phyloP scores from a whole-genome alignment of 2,797 vertebrate genomes.

The Gorsachius magnificus region DNA sequence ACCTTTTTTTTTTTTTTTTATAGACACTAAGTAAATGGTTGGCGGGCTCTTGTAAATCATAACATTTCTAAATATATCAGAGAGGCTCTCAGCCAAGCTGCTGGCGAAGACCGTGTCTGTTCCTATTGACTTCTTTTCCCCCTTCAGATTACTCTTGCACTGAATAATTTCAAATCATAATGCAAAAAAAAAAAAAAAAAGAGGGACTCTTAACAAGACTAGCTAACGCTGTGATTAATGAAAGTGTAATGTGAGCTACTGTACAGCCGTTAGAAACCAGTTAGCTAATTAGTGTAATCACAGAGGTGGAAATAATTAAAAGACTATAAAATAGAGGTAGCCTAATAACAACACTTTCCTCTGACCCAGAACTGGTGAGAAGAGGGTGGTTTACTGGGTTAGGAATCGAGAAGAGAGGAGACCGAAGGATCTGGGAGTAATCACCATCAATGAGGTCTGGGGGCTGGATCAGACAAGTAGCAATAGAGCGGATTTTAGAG shows the following conservation, averaged over 20 bases:
- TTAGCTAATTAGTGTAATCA: conserved; percentile 48
- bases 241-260: not conserved
- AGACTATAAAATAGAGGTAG: conserved; percentile 46
- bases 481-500: not conserved
- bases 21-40: not conserved
- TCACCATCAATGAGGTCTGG: not conserved
- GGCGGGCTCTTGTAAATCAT: not conserved
- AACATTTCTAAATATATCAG: conserved; percentile 11
- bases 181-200: not conserved
- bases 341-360: conserved; percentile 21
- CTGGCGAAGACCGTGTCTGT: not conserved
- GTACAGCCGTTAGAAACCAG: not conserved
- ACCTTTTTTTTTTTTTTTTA: not conserved
- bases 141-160: conserved; percentile 8
- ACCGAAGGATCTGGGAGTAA: not conserved
- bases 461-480: not conserved
- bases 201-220: not conserved
- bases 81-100: not conserved
- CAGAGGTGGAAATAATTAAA: conserved; percentile 62
- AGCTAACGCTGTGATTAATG: conserved; percentile 17
- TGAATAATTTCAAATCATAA: conserved; percentile 22
- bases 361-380: conserved; percentile 30
- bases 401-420: not conserved
- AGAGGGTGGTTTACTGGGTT: conserved; percentile 19
- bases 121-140: not conserved